These are phyloP conservation scores for Megalops cyprinoides DNA, from an alignment of 2,797 vertebrate genomes.

Conservation along the genomic window DNA sequence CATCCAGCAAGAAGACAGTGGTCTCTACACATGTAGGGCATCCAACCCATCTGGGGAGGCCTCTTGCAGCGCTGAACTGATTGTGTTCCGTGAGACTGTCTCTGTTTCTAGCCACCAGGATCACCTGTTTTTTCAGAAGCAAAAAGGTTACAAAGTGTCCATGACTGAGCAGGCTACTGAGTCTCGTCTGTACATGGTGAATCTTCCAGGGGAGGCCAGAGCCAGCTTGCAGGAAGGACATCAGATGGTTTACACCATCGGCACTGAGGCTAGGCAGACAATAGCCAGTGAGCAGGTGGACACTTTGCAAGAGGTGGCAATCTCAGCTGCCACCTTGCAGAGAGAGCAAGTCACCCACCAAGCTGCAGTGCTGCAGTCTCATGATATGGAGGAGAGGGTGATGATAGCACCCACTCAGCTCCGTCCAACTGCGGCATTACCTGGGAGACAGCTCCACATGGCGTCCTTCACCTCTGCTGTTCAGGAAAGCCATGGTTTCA, in stretches of 20 bases:
- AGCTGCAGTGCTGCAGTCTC: conserved; percentile 73
- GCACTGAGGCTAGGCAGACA: conserved; percentile 76
- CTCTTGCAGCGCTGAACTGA: conserved; percentile 79
- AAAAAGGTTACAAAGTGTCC: conserved; percentile 74
- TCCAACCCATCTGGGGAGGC: conserved; percentile 78
- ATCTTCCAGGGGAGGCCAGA: conserved; percentile 73
- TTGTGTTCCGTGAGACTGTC: conserved; percentile 71
- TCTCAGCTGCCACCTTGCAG: conserved; percentile 73
- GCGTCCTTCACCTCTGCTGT: conserved; percentile 73
- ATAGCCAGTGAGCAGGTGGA: conserved; percentile 75
- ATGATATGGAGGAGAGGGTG: conserved; percentile 72
- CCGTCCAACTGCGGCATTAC: conserved; percentile 58
- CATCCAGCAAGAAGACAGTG: conserved; percentile 76
- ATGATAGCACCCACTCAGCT: conserved; percentile 60
- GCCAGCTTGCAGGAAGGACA: conserved; percentile 58
- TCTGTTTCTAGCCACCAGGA: conserved; percentile 62
- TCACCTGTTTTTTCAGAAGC: conserved; percentile 62
- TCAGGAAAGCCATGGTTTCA: conserved; percentile 73
- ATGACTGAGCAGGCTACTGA: conserved; percentile 75
- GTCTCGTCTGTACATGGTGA: conserved; percentile 80
- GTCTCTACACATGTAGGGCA: conserved; percentile 81
- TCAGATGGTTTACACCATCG: conserved; percentile 81
- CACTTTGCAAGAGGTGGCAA: conserved; percentile 64
- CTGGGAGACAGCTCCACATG: conserved; percentile 69
- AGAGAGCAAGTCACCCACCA: conserved; percentile 74